Percentiles rank a stretch among this genome's conserved stretches.
phyloP scores from a whole-genome alignment of 2,888 invertebrate species.

The Drosophila birchii region DNA sequence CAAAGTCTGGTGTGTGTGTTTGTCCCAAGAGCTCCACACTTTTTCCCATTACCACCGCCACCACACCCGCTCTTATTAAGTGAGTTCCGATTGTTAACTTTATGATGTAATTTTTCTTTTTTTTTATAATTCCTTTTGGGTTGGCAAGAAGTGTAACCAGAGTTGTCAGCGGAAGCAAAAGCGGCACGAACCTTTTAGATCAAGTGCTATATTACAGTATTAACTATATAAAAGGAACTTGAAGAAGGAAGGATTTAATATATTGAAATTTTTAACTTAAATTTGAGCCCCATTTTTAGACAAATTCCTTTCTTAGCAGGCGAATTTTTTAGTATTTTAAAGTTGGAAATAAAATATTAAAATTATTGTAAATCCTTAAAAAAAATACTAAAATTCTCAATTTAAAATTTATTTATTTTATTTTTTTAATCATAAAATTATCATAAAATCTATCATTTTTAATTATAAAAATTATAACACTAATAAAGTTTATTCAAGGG shows the following conservation, averaged over 20 bases:
- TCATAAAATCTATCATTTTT: no score
- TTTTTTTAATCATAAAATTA: no score
- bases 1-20: constrained; percentile 19
- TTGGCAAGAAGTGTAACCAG: constrained; percentile 36
- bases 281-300: background rate
- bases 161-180: constrained; percentile 37
- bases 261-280: background rate
- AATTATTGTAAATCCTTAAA: no score
- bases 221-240: background rate
- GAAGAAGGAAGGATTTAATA: background rate
- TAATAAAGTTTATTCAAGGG: background rate
- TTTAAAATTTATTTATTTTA: no score
- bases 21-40: constrained; percentile 20
- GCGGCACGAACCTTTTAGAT: constrained; percentile 38
- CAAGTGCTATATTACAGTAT: constrained; percentile 14
- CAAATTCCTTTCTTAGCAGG: background rate
- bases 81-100: constrained; percentile 57
- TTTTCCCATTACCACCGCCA: constrained; percentile 15
- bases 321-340: no score
- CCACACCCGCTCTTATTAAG: constrained; percentile 34
- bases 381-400: no score
- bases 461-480: no score
- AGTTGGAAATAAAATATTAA: no score
- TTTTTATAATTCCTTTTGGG: constrained; percentile 32
- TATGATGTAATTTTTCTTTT: constrained; percentile 64